Evolutionary conservation across 2,888 invertebrate species (phyloP), one percentile per base, ranked within the genome.

Genomic region (Chymomyza caudatula): DNA sequence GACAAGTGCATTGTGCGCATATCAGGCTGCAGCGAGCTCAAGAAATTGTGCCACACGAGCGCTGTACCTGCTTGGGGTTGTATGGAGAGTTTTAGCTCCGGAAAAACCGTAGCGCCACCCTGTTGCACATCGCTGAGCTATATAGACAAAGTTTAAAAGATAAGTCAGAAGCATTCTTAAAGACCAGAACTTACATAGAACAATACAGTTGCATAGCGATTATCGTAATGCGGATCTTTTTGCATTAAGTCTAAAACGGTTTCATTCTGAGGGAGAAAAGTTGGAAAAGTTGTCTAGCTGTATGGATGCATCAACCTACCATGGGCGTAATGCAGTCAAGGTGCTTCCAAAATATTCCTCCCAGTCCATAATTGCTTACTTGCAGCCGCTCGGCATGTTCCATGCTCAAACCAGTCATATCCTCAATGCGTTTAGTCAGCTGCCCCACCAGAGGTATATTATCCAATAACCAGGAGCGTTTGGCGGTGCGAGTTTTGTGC

Each of bases 141-240:
- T n/a, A n/a, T n/a, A n/a, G n/a, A n/a, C n/a, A n/a, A n/a, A n/a
- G n/a, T n/a, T n/a, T n/a, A n/a, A n/a, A n/a, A n/a, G n/a, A n/a
- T n/a, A n/a, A n/a, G n/a, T n/a, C n/a, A n/a, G n/a, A n/a, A n/a
- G n/a, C n/a, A n/a, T n/a, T n/a, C n/a, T n/a, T n/a, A n/a, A n/a
- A n/a, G n/a, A n/a, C n/a, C n/a, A n/a, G n/a, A n/a, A 58, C 58
- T 23, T 13, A 58, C 58, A 58, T 47, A 58, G 3, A 58, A 22
- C 3, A 49, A 25, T 3, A 49, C 17, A 8, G 58, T 58, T 17
- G 19, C 25, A 3, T 25, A 13, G 8, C 58, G 58, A 29, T 49
- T 19, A 6, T 19, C 5, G n/a, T n/a, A n/a, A n/a, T n/a, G n/a
- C n/a, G n/a, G n/a, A n/a, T n/a, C n/a, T n/a, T n/a, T n/a, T n/a